Conservation (phyloP, 1,140 invertebrate genomes). For the Eufriesea mexicana region DNA sequence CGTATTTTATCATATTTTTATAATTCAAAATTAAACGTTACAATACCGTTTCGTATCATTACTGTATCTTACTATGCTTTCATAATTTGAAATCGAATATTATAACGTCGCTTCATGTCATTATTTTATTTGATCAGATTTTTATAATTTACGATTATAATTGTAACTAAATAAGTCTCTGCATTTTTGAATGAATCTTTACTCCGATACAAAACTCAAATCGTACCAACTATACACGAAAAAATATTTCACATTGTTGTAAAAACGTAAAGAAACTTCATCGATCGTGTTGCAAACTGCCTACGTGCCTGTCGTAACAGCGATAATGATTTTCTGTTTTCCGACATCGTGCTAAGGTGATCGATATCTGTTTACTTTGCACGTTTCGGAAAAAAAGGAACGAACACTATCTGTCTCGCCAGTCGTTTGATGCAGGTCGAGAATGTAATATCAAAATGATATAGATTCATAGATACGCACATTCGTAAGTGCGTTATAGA, state of each 20-base stretch:
- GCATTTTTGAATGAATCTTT: too few species aligned
- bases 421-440: background rate
- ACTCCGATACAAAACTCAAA: too few species aligned
- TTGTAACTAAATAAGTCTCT: too few species aligned
- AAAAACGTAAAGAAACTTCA: background rate
- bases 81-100: too few species aligned
- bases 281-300: conserved; percentile 1
- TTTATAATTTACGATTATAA: too few species aligned
- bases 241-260: background rate
- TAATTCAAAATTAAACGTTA: too few species aligned
- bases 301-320: background rate
- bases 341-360: background rate
- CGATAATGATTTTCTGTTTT: conserved; percentile 18
- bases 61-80: too few species aligned
- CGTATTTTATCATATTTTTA: too few species aligned
- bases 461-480: conserved; percentile 21
- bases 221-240: background rate
- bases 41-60: too few species aligned
- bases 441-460: background rate
- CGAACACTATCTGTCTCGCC: background rate
- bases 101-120: too few species aligned
- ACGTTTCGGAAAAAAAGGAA: background rate
- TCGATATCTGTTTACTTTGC: conserved; percentile 3
- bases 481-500: background rate
- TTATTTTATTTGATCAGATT: too few species aligned